Percentiles rank a stretch among this genome's conserved stretches.
Evolutionary conservation across 2,888 invertebrate species (phyloP).

Genomic region (Metallyticus violacea): DNA sequence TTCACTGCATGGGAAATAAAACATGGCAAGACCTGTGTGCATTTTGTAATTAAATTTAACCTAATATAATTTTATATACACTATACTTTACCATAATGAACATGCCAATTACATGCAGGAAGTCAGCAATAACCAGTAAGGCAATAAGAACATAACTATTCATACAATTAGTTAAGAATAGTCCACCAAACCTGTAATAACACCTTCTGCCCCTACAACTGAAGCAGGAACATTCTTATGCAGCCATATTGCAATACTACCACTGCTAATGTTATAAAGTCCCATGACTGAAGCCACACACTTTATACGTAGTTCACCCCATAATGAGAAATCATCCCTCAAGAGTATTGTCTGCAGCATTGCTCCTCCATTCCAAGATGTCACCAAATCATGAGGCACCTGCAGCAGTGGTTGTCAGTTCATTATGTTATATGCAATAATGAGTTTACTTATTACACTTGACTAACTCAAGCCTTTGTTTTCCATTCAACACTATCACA

Average conservation of each 20-base stretch:
- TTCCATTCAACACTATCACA: no score
- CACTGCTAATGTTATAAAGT: slow-evolving; percentile 24
- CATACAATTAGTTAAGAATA: not conserved
- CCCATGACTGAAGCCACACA: slow-evolving; percentile 20
- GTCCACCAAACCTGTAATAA: not conserved
- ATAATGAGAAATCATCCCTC: slow-evolving; percentile 14
- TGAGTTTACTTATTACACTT: no score
- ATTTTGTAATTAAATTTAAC: no score
- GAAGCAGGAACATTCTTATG: not conserved
- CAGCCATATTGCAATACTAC: slow-evolving; percentile 22
- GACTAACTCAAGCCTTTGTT: no score
- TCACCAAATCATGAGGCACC: slow-evolving; percentile 11
- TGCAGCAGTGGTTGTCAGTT: not conserved
- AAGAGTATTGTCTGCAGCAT: slow-evolving; percentile 1
- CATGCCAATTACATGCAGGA: no score
- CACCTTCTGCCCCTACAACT: not conserved
- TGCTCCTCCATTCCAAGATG: slow-evolving; percentile 14
- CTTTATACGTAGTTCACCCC: slow-evolving; percentile 25
- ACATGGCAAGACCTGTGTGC: no score
- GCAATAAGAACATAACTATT: no score
- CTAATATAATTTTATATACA: no score
- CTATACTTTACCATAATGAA: no score
- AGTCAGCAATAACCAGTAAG: no score
- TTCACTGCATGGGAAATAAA: no score
- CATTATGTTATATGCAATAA: not conserved